Conservation (phyloP, 2,797 vertebrate genomes). For the Thamnophis elegans region DNA sequence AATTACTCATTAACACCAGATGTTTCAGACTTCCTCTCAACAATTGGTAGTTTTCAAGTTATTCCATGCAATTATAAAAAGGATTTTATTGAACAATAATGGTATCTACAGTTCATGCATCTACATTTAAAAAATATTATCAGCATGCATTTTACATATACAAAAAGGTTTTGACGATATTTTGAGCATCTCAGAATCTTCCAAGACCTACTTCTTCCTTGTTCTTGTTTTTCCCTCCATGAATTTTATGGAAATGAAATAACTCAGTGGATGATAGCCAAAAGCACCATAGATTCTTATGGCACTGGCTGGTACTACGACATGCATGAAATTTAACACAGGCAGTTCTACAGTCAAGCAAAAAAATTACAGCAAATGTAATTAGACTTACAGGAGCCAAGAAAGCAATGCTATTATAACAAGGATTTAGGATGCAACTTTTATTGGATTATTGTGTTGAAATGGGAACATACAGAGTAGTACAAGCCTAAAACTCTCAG, state of each 20-base stretch:
- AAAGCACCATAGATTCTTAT: neutral
- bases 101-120: slow-evolving; percentile 60
- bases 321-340: slow-evolving; percentile 5
- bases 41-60: slow-evolving; percentile 1
- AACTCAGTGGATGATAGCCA: neutral
- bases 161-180: slow-evolving; percentile 37
- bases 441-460: neutral
- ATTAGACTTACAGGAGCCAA: neutral
- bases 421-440: neutral
- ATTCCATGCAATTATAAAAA: slow-evolving; percentile 57
- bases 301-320: neutral
- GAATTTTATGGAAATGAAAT: neutral
- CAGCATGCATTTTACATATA: slow-evolving; percentile 62
- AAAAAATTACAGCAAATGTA: slow-evolving; percentile 1
- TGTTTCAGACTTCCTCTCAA: neutral
- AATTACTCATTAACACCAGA: neutral
- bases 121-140: slow-evolving; percentile 51
- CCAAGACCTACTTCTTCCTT: slow-evolving; percentile 33
- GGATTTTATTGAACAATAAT: slow-evolving; percentile 68
- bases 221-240: neutral
- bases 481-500: neutral
- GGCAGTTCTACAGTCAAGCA: slow-evolving; percentile 1
- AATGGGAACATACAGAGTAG: neutral
- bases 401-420: neutral
- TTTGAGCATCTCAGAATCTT: slow-evolving; percentile 16